Evolutionary conservation across 1,140 invertebrate genomes (phyloP), one percentile per base, ranked within the genome.

Genomic region (Anadara kagoshimensis): DNA sequence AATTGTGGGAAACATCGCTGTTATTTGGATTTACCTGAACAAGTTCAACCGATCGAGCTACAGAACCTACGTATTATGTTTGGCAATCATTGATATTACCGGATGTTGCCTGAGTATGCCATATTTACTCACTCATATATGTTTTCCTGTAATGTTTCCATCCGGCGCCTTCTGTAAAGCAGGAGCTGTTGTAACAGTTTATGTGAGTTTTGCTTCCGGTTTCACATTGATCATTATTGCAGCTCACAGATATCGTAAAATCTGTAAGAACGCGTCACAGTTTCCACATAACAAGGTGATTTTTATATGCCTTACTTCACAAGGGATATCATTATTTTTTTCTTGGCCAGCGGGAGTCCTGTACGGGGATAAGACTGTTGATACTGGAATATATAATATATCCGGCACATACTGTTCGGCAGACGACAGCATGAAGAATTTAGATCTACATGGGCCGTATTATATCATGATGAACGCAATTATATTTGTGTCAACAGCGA

Each of bases 61-160:
- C n/a, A 73, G 78, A 41, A 57, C 79, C 2, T 86, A 85, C 65
- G 77, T 86, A 0, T 59, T 83, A 12, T 80, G 72, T 20, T 54
- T 86, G 5, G 81, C 79, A 8, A 45, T 81, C 5, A 43, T 86
- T 5, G 85, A 86, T 63, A 63, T 85, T 5, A 68, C 85, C 22
- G 82, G 80, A 43, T 85, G 85, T 59, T 57, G 78, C 14, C 66
- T 83, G 11, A 78, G 75, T 1, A 83, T 86, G 78, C 85, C 85
- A 1, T 85, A 82, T 14, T 78, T 83, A 41, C 73, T 85, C 26
- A 47, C 66, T 10, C 74, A 82, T 44, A 70, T 83, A 26, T 18
- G 51, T 3, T 75, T 78, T 29, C 83, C 81, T 5, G 80, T 79
- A 49, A 78, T 75, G 20, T 83, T 85, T 53, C 74, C 75, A 7